Evolutionary conservation across 2,888 invertebrate genomes (phyloP).

Genomic region (Lampropteryx suffumata): DNA sequence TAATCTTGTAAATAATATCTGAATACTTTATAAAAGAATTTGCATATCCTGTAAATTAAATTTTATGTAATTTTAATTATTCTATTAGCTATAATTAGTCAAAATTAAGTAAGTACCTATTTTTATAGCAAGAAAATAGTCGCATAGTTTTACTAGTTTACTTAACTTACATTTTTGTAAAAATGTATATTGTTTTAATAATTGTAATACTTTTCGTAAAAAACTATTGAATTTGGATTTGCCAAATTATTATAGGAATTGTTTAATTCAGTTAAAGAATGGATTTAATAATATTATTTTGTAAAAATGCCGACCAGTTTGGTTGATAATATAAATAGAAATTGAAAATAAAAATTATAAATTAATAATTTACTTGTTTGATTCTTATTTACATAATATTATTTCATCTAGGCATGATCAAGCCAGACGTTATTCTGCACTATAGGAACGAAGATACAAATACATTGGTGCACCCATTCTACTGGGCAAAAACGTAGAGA

Average conservation of each 20-base stretch:
- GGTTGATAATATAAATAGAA: conserved; percentile 70
- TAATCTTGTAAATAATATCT: conserved; percentile 69
- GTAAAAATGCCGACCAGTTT: conserved; percentile 74
- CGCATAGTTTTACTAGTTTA: conserved; percentile 53
- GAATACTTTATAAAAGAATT: conserved; percentile 58
- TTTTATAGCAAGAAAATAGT: conserved; percentile 67
- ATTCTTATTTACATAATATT: conserved; percentile 34
- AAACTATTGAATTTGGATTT: conserved; percentile 76
- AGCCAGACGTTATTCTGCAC: too few relatives aligned
- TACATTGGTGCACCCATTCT: too few relatives aligned
- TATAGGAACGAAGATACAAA: too few relatives aligned
- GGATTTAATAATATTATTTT: conserved; percentile 72
- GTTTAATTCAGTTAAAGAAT: conserved; percentile 77
- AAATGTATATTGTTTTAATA: conserved; percentile 78
- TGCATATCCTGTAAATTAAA: conserved; percentile 60
- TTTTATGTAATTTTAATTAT: conserved; percentile 42
- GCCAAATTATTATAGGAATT: conserved; percentile 79
- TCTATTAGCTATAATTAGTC: conserved; percentile 61
- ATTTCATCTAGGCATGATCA: too few relatives aligned
- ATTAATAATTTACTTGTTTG: conserved; percentile 63
- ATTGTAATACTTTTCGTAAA: conserved; percentile 73
- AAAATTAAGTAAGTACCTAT: conserved; percentile 70
- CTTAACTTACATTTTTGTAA: conserved; percentile 74
- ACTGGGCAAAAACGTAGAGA: too few relatives aligned
- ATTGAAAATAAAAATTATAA: conserved; percentile 79